phyloP scores from a whole-genome alignment of 2,113 vertebrate species.

The Anthoscopus minutus region DNA sequence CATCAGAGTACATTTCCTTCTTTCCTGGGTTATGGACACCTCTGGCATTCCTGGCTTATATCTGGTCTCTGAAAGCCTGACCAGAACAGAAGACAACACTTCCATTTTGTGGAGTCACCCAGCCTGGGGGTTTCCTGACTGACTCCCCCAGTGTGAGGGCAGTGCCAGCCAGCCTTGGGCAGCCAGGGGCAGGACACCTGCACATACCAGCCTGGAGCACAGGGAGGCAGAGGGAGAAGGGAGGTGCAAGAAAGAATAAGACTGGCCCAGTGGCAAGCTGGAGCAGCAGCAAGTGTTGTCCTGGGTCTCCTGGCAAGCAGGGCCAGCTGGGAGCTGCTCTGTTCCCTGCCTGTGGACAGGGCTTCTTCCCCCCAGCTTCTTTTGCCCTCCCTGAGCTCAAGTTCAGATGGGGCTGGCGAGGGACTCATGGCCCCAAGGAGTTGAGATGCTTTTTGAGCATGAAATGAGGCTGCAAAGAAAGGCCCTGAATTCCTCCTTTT shows the following conservation, averaged over 20 bases:
- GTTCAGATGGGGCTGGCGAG: neutral
- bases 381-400: neutral
- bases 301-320: neutral
- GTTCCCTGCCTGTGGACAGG: neutral
- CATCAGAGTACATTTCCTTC: neutral
- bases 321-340: neutral
- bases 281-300: neutral
- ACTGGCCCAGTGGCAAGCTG: neutral
- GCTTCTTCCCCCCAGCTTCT: neutral
- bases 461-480: neutral
- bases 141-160: neutral
- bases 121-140: neutral
- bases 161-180: neutral
- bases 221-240: neutral
- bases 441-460: neutral
- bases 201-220: neutral
- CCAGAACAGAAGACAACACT: neutral
- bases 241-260: neutral
- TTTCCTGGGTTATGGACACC: neutral
- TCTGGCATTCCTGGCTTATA: neutral
- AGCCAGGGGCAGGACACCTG: neutral
- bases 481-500: neutral
- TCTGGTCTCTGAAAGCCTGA: neutral
- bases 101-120: neutral
- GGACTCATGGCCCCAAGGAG: neutral